phyloP scores from a whole-genome alignment of 2,113 vertebrate species.

The Merops nubicus region DNA sequence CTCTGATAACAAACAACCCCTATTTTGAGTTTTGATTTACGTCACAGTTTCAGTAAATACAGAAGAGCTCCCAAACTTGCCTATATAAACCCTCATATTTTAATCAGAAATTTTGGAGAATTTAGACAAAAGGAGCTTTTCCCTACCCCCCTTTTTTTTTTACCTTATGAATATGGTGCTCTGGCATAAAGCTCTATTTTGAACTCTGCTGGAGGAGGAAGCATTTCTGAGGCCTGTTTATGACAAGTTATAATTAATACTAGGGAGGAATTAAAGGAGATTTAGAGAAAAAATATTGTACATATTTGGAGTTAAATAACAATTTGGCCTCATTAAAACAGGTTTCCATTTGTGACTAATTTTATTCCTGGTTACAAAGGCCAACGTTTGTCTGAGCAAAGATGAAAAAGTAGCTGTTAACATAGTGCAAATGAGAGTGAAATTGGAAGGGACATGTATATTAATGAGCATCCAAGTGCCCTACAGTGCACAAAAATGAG shows the following conservation, averaged over 20 bases:
- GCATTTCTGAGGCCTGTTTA: slow-evolving; percentile 2
- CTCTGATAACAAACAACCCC: slow-evolving; percentile 51
- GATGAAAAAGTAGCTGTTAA: slow-evolving; percentile 69
- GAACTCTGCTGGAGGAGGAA: not conserved
- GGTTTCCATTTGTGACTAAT: slow-evolving; percentile 34
- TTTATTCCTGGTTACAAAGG: slow-evolving; percentile 59
- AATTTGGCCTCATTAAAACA: slow-evolving; percentile 67
- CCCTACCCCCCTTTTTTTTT: not conserved
- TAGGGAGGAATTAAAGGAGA: slow-evolving; percentile 44
- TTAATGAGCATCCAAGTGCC: slow-evolving; percentile 50
- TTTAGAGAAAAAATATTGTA: slow-evolving; percentile 38
- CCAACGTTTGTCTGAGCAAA: slow-evolving; percentile 48
- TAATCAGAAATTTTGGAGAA: slow-evolving; percentile 36
- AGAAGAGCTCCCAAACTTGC: slow-evolving; percentile 30
- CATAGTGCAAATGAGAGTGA: slow-evolving; percentile 57
- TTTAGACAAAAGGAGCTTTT: not conserved
- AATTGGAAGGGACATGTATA: slow-evolving; percentile 63
- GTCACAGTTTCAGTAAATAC: slow-evolving; percentile 39
- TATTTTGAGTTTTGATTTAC: slow-evolving; percentile 56
- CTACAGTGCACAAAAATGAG: not conserved
- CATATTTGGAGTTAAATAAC: slow-evolving; percentile 60
- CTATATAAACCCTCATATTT: slow-evolving; percentile 34
- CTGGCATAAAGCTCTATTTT: not conserved
- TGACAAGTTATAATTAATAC: slow-evolving; percentile 59
- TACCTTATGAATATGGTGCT: not conserved